Evolutionary conservation across 2,888 invertebrate genomes (phyloP).

Genomic region (Hartigia nigra): DNA sequence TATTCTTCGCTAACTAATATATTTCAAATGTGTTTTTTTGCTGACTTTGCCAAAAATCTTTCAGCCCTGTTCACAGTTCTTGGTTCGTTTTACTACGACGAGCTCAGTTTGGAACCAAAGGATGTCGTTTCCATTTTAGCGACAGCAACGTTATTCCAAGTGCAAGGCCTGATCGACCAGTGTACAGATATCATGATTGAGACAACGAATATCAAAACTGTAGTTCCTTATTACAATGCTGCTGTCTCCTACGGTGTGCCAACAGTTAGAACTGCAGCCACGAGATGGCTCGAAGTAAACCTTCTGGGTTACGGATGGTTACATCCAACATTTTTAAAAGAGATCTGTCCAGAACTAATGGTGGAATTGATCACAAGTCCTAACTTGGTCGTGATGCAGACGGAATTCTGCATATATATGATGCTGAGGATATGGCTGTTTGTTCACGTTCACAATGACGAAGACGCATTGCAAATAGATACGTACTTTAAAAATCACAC

Average conservation of each 20-base stretch:
- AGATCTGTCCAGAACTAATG: constrained; percentile 77
- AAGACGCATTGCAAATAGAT: constrained; percentile 48
- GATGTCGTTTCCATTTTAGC: constrained; percentile 77
- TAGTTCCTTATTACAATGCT: constrained; percentile 76
- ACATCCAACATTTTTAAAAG: constrained; percentile 70
- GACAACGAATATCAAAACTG: constrained; percentile 78
- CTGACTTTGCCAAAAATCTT: constrained; percentile 43
- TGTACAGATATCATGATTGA: constrained; percentile 81
- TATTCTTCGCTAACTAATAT: too few species aligned
- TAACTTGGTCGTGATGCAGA: constrained; percentile 79
- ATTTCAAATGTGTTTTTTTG: background rate
- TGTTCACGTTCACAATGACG: constrained; percentile 35
- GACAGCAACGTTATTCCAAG: constrained; percentile 79
- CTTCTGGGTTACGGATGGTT: constrained; percentile 72
- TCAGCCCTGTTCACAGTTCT: constrained; percentile 77
- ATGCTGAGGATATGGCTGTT: constrained; percentile 75
- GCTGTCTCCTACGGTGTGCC: constrained; percentile 76
- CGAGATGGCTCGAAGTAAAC: constrained; percentile 78
- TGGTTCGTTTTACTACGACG: constrained; percentile 82
- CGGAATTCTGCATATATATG: constrained; percentile 81
- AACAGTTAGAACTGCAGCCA: constrained; percentile 72
- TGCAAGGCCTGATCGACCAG: constrained; percentile 79
- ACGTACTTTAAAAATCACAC: constrained; percentile 57
- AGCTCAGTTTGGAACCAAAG: constrained; percentile 76
- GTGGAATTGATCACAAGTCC: constrained; percentile 72